phyloP scores from a whole-genome alignment of 2,113 vertebrate species.

The Caretta caretta region DNA sequence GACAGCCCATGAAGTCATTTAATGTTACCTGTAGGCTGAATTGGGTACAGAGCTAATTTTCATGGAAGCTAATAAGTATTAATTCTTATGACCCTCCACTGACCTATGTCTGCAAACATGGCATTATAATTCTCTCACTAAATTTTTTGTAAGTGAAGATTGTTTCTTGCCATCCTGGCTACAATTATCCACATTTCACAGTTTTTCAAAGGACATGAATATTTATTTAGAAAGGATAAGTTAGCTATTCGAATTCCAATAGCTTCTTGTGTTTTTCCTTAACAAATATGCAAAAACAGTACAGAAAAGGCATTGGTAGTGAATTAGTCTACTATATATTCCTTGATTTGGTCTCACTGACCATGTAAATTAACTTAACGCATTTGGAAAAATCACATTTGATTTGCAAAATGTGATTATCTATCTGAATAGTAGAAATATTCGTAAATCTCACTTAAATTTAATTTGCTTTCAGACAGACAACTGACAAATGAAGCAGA shows the following conservation, averaged over 20 bases:
- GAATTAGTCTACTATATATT: background rate
- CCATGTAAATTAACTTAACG: background rate
- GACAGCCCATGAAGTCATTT: background rate
- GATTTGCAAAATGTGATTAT: background rate
- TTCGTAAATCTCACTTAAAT: background rate
- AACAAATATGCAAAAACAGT: background rate
- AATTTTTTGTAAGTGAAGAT: background rate
- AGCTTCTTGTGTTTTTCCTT: background rate
- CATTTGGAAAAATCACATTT: background rate
- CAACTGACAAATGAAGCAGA: background rate
- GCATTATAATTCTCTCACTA: background rate
- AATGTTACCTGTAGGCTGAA: background rate
- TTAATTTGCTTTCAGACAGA: background rate
- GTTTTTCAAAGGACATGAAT: background rate
- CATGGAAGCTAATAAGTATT: background rate
- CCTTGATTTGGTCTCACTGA: background rate
- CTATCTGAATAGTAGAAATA: background rate
- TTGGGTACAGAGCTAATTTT: background rate
- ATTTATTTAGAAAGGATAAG: background rate
- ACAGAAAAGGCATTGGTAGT: background rate
- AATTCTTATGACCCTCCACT: background rate
- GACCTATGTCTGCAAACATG: background rate
- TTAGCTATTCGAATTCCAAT: background rate
- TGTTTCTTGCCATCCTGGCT: background rate
- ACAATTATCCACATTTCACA: background rate